phyloP scores from a whole-genome alignment of 2,797 vertebrate genomes.

The Argentina silus region DNA sequence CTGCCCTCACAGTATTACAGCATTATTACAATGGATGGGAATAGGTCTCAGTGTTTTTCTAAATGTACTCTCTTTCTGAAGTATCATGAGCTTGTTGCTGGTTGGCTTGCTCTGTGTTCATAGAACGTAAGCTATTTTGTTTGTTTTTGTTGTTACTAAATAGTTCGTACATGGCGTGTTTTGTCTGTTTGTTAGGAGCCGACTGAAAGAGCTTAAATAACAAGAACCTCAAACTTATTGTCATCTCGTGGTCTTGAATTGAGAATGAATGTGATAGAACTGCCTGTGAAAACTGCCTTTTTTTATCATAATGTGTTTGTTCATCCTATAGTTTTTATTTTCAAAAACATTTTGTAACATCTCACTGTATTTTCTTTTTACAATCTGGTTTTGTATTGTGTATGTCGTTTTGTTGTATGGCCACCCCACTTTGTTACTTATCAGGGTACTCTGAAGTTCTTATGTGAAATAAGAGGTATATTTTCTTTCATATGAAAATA shows the following conservation, averaged over 20 bases:
- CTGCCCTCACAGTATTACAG: constrained; percentile 61
- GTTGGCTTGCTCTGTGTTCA: constrained; percentile 83
- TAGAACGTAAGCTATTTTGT: constrained; percentile 58
- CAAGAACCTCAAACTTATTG: constrained; percentile 18
- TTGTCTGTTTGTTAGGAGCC: constrained; percentile 38
- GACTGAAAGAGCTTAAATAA: not conserved
- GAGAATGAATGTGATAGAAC: constrained; percentile 22
- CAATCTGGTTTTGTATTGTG: constrained; percentile 45
- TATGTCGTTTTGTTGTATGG: constrained; percentile 36
- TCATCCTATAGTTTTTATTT: constrained; percentile 40
- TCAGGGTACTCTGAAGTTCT: constrained; percentile 64
- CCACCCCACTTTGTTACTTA: constrained; percentile 8
- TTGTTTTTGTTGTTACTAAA: constrained; percentile 30
- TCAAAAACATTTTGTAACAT: constrained; percentile 27
- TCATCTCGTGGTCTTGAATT: constrained; percentile 30
- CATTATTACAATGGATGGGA: constrained; percentile 60
- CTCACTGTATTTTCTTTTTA: constrained; percentile 22
- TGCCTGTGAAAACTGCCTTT: constrained; percentile 13
- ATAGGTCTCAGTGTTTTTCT: constrained; percentile 41
- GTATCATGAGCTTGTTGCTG: constrained; percentile 86
- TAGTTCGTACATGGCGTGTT: constrained; percentile 50
- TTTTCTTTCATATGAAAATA: constrained; percentile 72
- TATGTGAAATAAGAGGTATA: constrained; percentile 65
- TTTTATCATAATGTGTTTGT: constrained; percentile 43
- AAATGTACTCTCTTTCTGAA: constrained; percentile 46